Evolutionary conservation across 1,140 invertebrate species (phyloP).

Genomic region (Wasmannia auropunctata): DNA sequence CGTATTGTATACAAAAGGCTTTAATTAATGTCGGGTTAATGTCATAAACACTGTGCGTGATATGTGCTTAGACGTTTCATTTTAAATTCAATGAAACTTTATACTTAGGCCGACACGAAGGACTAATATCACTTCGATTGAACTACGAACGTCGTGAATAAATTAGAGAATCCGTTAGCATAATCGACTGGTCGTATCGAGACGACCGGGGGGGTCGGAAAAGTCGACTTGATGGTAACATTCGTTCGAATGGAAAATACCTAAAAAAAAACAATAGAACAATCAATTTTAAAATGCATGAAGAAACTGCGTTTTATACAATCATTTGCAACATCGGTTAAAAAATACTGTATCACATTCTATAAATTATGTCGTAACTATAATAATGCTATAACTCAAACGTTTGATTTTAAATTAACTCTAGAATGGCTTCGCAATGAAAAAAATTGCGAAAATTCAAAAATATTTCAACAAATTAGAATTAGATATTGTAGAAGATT

Average conservation of each 20-base stretch:
- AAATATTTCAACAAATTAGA: background rate
- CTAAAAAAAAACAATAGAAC: too few relatives aligned
- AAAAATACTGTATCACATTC: background rate
- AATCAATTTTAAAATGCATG: background rate
- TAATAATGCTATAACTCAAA: background rate
- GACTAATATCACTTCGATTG: constrained; percentile 4
- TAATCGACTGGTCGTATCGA: background rate
- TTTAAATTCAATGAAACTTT: constrained; percentile 55
- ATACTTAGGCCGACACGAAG: background rate
- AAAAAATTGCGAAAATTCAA: background rate
- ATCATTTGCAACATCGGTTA: background rate
- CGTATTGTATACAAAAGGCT: background rate
- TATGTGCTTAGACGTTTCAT: constrained; percentile 36
- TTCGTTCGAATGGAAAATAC: background rate
- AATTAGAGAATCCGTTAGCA: constrained; percentile 31
- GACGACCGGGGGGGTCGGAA: background rate
- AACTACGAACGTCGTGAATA: constrained; percentile 21
- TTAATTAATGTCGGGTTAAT: background rate
- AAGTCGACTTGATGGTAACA: background rate
- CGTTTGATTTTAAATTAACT: background rate
- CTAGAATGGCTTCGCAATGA: background rate
- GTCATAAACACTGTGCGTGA: background rate
- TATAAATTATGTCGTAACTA: background rate
- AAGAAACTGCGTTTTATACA: background rate
- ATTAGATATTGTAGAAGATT: background rate